These are phyloP conservation scores for Cercopithecus hamlyni DNA, from an alignment of 2,797 vertebrate genomes.

Conservation along the genomic window DNA sequence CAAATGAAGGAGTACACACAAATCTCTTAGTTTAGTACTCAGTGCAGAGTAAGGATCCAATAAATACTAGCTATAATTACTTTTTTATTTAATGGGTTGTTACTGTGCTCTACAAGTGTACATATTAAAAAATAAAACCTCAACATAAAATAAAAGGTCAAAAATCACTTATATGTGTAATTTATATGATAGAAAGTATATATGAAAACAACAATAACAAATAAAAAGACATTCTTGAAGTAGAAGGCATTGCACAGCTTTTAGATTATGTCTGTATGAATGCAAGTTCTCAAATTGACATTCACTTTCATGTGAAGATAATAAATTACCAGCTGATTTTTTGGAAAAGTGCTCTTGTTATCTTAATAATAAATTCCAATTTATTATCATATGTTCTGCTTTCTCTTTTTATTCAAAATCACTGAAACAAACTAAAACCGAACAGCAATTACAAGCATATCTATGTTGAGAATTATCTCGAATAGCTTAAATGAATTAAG, in stretches of 20 bases:
- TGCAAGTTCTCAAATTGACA: background rate
- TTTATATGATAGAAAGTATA: background rate
- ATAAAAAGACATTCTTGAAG: background rate
- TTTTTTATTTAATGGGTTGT: background rate
- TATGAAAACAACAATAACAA: background rate
- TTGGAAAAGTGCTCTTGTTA: background rate
- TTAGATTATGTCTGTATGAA: background rate
- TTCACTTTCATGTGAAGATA: conserved; percentile 4
- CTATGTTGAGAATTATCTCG: background rate
- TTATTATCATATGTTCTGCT: background rate
- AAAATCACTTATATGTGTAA: background rate
- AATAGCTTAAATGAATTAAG: conserved; percentile 19
- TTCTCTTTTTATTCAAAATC: conserved; percentile 36
- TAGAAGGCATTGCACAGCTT: background rate
- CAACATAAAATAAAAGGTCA: background rate
- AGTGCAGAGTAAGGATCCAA: background rate
- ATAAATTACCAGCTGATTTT: background rate
- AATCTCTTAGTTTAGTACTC: background rate
- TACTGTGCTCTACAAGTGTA: background rate
- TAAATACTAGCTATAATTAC: background rate
- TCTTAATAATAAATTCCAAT: conserved; percentile 18
- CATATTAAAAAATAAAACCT: background rate
- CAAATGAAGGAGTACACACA: background rate
- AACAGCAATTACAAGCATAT: background rate
- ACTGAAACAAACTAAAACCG: background rate